These are phyloP conservation scores for Numenius arquata DNA, from an alignment of 2,113 vertebrate species.

Conservation along the genomic window DNA sequence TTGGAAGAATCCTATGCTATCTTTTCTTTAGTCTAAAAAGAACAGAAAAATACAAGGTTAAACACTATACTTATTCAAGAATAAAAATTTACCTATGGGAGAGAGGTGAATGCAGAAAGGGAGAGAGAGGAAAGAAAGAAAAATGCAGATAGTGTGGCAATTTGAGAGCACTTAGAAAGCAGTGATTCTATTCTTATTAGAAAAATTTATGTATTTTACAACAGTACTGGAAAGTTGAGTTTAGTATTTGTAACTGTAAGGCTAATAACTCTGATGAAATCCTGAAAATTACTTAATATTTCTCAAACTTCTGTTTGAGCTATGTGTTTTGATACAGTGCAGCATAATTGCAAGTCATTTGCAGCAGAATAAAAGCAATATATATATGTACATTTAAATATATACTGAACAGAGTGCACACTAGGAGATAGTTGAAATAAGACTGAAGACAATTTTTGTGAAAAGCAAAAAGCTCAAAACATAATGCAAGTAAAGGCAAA, in stretches of 20 bases:
- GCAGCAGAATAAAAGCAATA: neutral
- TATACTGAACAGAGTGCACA: neutral
- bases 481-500: neutral
- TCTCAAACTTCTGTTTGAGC: neutral
- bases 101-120: neutral
- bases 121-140: neutral
- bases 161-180: neutral
- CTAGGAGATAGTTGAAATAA: neutral
- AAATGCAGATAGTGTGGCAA: neutral
- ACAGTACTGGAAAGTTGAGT: neutral
- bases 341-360: neutral
- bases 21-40: neutral
- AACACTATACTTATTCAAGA: neutral
- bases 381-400: neutral
- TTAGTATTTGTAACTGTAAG: neutral
- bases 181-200: neutral
- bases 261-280: neutral
- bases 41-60: neutral
- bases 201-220: neutral
- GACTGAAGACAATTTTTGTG: neutral
- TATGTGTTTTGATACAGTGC: neutral
- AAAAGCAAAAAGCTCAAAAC: neutral
- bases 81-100: neutral
- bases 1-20: neutral
- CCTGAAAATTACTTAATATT: neutral